Conservation (phyloP, 2,797 vertebrate genomes). For the Vultur gryphus region DNA sequence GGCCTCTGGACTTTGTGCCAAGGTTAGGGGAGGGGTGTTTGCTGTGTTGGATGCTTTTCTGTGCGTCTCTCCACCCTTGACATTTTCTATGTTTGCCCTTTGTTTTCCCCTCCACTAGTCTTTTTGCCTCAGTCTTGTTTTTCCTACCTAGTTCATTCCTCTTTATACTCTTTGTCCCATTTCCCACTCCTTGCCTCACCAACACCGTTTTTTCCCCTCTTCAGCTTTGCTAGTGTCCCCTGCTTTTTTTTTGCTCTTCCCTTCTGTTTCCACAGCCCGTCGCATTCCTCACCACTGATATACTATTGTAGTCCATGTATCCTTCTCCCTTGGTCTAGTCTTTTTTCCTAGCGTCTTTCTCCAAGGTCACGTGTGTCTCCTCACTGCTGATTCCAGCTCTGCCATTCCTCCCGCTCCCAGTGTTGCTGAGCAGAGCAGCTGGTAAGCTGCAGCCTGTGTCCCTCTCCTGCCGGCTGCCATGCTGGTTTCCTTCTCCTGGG, state of each 20-base stretch:
- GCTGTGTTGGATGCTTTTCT: neutral
- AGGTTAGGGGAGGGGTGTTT: neutral
- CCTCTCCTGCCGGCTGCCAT: neutral
- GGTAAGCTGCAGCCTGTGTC: neutral
- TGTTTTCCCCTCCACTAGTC: neutral
- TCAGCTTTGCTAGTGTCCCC: neutral
- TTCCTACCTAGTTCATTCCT: neutral
- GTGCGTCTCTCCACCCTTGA: rapidly evolving
- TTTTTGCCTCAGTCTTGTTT: neutral
- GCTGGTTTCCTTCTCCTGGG: neutral
- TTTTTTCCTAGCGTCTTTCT: neutral
- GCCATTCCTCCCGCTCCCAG: neutral
- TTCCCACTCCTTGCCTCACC: neutral
- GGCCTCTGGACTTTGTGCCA: neutral
- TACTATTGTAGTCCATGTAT: rapidly evolving
- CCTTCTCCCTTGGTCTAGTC: neutral
- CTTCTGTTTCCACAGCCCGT: neutral
- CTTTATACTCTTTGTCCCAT: neutral
- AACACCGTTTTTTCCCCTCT: rapidly evolving
- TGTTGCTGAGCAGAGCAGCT: neutral
- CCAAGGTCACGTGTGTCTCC: neutral
- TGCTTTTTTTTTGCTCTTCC: rapidly evolving
- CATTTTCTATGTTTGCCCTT: neutral
- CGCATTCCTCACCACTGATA: neutral
- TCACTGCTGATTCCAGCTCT: neutral